Evolutionary conservation across 2,797 vertebrate genomes (phyloP), one percentile per base, ranked within the genome.

Genomic region (Ctenopoma multispine): DNA sequence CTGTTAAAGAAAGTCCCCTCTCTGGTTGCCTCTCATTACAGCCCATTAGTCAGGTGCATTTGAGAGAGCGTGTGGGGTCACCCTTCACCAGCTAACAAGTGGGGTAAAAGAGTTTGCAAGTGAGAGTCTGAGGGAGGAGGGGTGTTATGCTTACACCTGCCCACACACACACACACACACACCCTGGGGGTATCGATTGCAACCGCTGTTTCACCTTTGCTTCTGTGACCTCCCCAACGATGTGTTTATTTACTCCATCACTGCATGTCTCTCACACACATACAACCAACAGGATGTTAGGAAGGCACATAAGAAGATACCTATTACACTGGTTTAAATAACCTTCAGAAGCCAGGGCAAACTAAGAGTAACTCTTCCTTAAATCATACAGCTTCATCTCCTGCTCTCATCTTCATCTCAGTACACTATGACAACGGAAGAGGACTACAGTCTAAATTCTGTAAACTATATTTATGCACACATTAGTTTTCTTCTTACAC

Each of bases 131-230:
- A 40, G 60, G 59, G 69, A 74, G 85, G 82, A 75, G 77, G 81
- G 83, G 70, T 47, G 75, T 77, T 64, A 34, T 49, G 72, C 82
- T 81, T 83, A 80, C 88, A 92, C 89, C 89, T 89, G 87, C 87
- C 77, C 61, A 43, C 69, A 40, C 61, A 43, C 69, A 40, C 69
- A 66, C 74, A 75, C 54, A 66, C 78, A 72, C 63, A 73, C 67
- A 81, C 77, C 83, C 86, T 38, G 40, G 29, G 76, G 76, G 81
- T 96, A 96, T 95, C 84, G 94, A 96, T 96, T 95, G 79, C 95
- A 95, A 94, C 93, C 95, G 92, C 94, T 92, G 93, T 94, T 96
- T 98, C 96, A 97, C 97, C 97, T 97, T 96, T 98, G 96, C 95
- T 97, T 97, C 96, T 90, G 88, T 98, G 96, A 99, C 97, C 97